Conservation (phyloP, 2,797 vertebrate species). For the Eulemur albifrons region DNA sequence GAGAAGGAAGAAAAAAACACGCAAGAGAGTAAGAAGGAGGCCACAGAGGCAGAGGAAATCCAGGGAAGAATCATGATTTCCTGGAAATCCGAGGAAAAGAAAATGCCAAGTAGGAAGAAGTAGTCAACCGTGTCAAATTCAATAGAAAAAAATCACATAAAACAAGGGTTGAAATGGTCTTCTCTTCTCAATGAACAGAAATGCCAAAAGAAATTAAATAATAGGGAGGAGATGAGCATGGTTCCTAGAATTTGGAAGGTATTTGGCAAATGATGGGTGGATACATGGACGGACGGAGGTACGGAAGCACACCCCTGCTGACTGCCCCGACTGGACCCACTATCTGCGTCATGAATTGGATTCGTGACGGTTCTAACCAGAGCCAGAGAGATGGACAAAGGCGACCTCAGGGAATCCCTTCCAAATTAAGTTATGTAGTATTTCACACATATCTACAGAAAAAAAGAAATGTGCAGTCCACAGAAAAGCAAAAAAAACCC, state of each 20-base stretch:
- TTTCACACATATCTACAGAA: background rate
- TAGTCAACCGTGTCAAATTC: background rate
- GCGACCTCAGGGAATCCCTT: background rate
- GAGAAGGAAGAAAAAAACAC: no score
- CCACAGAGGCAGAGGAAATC: background rate
- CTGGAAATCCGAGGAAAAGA: background rate
- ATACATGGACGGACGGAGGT: background rate
- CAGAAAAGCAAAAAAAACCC: background rate
- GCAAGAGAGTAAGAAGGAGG: background rate
- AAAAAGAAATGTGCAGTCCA: background rate
- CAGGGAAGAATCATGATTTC: background rate
- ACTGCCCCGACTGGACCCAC: background rate
- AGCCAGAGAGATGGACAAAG: background rate
- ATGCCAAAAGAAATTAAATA: background rate
- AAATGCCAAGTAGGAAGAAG: background rate
- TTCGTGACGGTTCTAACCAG: background rate
- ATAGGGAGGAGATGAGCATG: background rate
- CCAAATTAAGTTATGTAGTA: background rate
- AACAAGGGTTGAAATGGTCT: background rate
- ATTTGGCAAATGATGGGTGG: background rate
- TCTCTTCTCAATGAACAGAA: constrained; percentile 25
- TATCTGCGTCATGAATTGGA: background rate
- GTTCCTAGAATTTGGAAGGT: background rate
- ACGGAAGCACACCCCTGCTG: background rate
- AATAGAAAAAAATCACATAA: background rate